These are phyloP conservation scores for Cryptotis parvus DNA, from an alignment of 2,113 vertebrate genomes.

Conservation along the genomic window DNA sequence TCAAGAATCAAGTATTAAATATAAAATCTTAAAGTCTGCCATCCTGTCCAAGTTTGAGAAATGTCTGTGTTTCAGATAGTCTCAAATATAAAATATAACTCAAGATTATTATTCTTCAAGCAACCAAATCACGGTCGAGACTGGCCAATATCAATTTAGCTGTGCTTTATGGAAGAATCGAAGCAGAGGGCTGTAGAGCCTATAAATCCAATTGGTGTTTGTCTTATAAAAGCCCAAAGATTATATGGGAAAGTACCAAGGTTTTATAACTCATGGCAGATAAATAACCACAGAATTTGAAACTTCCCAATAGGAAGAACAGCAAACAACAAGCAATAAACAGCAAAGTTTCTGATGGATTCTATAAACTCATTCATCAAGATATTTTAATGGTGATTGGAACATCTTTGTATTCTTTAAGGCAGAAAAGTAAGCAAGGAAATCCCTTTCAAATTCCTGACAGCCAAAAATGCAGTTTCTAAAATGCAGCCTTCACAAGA, in stretches of 20 bases:
- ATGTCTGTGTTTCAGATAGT: neutral
- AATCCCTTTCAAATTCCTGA: conserved; percentile 52
- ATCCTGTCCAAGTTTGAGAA: conserved; percentile 27
- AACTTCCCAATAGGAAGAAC: conserved; percentile 53
- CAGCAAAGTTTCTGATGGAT: conserved; percentile 27
- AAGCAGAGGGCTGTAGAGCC: conserved; percentile 70
- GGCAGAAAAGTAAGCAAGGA: conserved; percentile 61
- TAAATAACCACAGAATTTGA: conserved; percentile 72
- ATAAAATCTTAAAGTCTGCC: neutral
- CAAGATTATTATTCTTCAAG: neutral
- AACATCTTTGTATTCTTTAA: conserved; percentile 66
- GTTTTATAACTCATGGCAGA: conserved; percentile 69
- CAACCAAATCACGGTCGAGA: conserved; percentile 64
- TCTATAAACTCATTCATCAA: conserved; percentile 75
- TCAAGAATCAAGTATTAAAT: conserved; percentile 46
- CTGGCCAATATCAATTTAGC: conserved; percentile 52
- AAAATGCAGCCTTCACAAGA: conserved; percentile 69
- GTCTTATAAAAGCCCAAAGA: conserved; percentile 68
- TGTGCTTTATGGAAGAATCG: conserved; percentile 71
- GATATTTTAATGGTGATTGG: conserved; percentile 71
- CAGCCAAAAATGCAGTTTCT: conserved; percentile 76
- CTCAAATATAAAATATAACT: conserved; percentile 28
- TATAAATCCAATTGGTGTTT: conserved; percentile 71
- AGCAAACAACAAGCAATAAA: conserved; percentile 63
- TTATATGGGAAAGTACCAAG: conserved; percentile 63